Evolutionary conservation across 2,113 vertebrate species (phyloP).

Genomic region (Poeciliopsis occidentalis): DNA sequence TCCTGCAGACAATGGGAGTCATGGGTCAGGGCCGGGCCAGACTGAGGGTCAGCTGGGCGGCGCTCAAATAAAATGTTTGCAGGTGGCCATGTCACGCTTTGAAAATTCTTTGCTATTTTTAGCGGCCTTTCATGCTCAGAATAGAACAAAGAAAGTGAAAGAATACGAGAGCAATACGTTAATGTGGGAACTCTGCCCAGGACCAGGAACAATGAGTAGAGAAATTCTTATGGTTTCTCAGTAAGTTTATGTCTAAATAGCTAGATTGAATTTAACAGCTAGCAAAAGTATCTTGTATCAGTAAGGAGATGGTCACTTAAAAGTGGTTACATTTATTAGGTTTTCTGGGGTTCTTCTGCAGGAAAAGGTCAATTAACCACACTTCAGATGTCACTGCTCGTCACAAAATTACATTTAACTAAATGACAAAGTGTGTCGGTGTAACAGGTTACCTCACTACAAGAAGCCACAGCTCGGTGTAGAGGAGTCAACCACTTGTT

Average conservation of each 20-base stretch:
- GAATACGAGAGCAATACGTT: conserved; percentile 8
- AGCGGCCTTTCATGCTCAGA: conserved; percentile 16
- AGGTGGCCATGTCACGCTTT: conserved; percentile 28
- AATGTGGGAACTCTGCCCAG: conserved; percentile 19
- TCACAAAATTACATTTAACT: too few species aligned
- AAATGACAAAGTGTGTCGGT: conserved; percentile 4
- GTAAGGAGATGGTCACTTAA: background rate
- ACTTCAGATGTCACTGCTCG: background rate
- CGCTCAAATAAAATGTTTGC: conserved; percentile 16
- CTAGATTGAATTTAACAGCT: background rate
- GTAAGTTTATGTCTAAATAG: background rate
- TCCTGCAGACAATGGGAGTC: conserved; percentile 78
- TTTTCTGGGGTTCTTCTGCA: background rate
- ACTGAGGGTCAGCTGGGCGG: conserved; percentile 7
- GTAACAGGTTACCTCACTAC: conserved; percentile 89
- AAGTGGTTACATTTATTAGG: background rate
- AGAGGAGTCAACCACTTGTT: conserved; percentile 99
- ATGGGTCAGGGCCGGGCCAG: conserved; percentile 10
- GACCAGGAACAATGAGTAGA: conserved; percentile 10
- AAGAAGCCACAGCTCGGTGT: conserved; percentile 96
- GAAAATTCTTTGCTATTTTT: conserved; percentile 42
- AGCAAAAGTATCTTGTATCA: background rate
- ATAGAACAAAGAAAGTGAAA: conserved; percentile 18
- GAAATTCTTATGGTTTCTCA: conserved; percentile 21
- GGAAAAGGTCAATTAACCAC: background rate